Percentiles rank a stretch among this genome's conserved stretches.
These are phyloP conservation scores for Gambusia affinis DNA, from an alignment of 2,113 vertebrate genomes.

Conservation along the genomic window DNA sequence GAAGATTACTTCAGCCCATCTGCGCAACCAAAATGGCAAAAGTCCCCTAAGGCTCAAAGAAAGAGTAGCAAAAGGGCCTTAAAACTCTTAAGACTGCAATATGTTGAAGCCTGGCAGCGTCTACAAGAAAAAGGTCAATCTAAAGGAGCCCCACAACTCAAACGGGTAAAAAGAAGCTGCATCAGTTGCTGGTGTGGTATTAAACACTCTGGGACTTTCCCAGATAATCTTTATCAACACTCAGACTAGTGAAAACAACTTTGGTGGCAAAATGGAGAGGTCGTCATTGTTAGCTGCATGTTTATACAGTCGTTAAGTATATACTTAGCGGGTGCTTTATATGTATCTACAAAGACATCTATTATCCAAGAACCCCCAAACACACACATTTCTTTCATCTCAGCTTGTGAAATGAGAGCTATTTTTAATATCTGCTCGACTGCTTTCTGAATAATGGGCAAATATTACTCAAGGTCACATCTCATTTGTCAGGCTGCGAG, in stretches of 20 bases:
- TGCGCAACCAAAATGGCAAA: not conserved
- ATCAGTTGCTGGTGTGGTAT: not conserved
- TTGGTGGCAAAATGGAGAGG: not conserved
- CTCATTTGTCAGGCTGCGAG: constrained; percentile 81
- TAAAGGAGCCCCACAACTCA: not conserved
- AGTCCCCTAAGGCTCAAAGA: not conserved
- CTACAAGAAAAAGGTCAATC: not conserved
- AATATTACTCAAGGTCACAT: constrained; percentile 82
- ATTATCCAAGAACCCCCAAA: constrained; percentile 24
- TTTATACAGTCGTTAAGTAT: not conserved
- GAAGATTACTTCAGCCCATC: not conserved
- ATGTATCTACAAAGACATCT: constrained; percentile 62
- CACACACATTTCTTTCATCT: constrained; percentile 22
- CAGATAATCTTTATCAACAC: not conserved
- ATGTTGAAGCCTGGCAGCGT: not conserved
- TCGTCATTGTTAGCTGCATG: not conserved
- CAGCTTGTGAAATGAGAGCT: constrained; percentile 74
- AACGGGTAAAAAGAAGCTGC: not conserved
- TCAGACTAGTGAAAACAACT: not conserved
- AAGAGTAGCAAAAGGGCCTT: not conserved
- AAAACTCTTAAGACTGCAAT: not conserved
- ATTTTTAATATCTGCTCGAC: constrained; percentile 82
- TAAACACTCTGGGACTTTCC: not conserved
- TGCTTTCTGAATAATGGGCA: constrained; percentile 80
- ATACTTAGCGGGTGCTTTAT: constrained; percentile 20